Base-by-base conservation (phyloP, 2,113 vertebrate genomes). In the Nansenia antarctica region DNA sequence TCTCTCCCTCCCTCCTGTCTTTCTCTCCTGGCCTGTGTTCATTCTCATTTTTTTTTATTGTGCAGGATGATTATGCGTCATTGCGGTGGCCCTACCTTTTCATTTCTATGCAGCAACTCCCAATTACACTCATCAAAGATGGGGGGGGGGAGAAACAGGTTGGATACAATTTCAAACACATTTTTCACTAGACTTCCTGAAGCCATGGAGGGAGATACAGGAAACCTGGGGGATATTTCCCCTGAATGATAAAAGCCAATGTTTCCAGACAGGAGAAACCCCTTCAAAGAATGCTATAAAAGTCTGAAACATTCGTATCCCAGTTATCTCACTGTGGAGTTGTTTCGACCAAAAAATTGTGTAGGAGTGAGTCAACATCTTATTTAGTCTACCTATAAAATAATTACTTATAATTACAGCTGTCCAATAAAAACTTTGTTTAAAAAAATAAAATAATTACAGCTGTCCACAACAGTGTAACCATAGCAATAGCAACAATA, bases 61-160 rank as follows among this genome's bases (percentile, higher is more conserved):
- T 35, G 1, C 62, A 18, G 55, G 1, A 58, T 84, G 82, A 88
- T 81, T 86, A 86, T 67, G 82, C 77, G 69, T 82, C 82, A 85
- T 73, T 70, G 73, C 77, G 73, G 63, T 73, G 39, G 73, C 34
- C 60, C 31, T 85, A 76, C 82, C 82, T 86, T 88, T 83, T 87
- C 78, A 88, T 89, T 88, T 86, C 75, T 69, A 87, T 32, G 58
- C 63, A 73, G 80, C 31, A 79, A 69, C 75, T 84, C 82, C 67
- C 73, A 82, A 81, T 84, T 84, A 86, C 52, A 52, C 72, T 83
- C 80, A 82, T 86, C 82, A 87, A 81, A 86, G 81, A 24, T 27
- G 69, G 34, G 3, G 24, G 29, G 34, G 12, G 69, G 26, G 5
- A 30, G 7, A 2, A 0, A 9, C 45, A 54, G 69, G 61, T 72